phyloP scores from a whole-genome alignment of 2,113 vertebrate species.

The Bombycilla garrulus region DNA sequence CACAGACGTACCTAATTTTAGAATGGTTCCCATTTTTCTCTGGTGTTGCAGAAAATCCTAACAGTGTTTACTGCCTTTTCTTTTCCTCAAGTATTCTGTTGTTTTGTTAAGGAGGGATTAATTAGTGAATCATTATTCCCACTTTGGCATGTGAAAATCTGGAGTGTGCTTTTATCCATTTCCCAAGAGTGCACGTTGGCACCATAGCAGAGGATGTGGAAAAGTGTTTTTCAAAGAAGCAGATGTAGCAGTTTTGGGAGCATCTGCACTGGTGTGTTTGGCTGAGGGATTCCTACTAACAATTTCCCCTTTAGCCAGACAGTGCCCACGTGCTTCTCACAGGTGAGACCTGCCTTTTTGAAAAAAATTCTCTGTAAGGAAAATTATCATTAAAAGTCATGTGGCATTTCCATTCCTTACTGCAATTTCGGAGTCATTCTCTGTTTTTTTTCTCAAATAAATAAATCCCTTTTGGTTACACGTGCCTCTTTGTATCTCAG shows the following conservation, averaged over 20 bases:
- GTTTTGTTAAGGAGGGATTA: slow-evolving; percentile 52
- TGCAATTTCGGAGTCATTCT: background rate
- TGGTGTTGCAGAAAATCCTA: slow-evolving; percentile 3
- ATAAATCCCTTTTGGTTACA: background rate
- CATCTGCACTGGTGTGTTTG: background rate
- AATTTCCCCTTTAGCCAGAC: background rate
- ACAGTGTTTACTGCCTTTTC: background rate
- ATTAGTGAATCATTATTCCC: slow-evolving; percentile 67
- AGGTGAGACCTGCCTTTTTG: background rate
- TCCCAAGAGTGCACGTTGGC: slow-evolving; percentile 56
- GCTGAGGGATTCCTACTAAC: background rate
- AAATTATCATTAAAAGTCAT: background rate
- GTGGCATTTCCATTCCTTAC: background rate
- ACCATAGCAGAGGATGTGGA: slow-evolving; percentile 62
- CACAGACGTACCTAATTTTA: background rate
- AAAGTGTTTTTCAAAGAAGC: slow-evolving; percentile 61
- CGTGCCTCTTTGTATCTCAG: background rate
- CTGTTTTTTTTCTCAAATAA: background rate
- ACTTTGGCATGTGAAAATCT: slow-evolving; percentile 53
- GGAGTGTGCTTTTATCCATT: slow-evolving; percentile 58
- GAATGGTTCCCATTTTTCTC: slow-evolving; percentile 16
- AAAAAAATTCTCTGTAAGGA: background rate
- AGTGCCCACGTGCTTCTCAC: background rate
- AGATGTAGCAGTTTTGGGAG: slow-evolving; percentile 54
- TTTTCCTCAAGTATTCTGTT: background rate